A percentile compares a stretch with the other conserved stretches of the same genome.
Evolutionary conservation across 1,140 invertebrate genomes (phyloP).

Genomic region (Hycleus cichorii): DNA sequence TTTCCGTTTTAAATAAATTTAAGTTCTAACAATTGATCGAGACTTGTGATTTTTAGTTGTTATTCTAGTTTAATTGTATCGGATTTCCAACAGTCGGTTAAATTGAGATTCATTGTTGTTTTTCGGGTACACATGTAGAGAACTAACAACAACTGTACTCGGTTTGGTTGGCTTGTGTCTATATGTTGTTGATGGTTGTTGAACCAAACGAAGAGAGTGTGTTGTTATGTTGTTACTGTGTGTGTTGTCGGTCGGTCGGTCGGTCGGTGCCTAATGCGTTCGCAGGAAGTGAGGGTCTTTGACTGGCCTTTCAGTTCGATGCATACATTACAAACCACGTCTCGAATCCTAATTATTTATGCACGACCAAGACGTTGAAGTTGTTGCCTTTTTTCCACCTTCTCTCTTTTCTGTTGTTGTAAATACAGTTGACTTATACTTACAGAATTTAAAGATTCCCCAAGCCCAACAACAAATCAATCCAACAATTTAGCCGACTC

Average conservation of each 20-base stretch:
- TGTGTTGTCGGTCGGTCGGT: slow-evolving; percentile 6
- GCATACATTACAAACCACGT: slow-evolving; percentile 21
- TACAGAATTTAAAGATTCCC: no score
- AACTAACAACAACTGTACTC: neutral
- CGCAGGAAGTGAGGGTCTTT: slow-evolving; percentile 24
- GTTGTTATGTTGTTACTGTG: neutral
- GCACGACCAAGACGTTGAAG: neutral
- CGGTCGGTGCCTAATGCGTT: slow-evolving; percentile 19
- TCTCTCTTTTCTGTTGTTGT: no score
- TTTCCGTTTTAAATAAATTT: slow-evolving; percentile 9
- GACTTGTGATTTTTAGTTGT: slow-evolving; percentile 35
- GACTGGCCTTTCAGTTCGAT: slow-evolving; percentile 16
- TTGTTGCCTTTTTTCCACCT: no score
- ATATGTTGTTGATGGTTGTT: neutral
- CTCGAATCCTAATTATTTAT: slow-evolving; percentile 22
- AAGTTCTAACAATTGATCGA: slow-evolving; percentile 5
- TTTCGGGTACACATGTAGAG: neutral
- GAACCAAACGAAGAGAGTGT: slow-evolving; percentile 5
- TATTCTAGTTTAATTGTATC: slow-evolving; percentile 1
- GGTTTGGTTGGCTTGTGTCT: neutral
- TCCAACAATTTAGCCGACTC: neutral
- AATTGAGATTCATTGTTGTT: neutral
- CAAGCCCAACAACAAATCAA: no score
- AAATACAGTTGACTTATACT: no score
- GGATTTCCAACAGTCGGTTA: slow-evolving; percentile 17